Base-by-base conservation (phyloP, 2,888 invertebrate species). In the Halocaridina rubra region DNA sequence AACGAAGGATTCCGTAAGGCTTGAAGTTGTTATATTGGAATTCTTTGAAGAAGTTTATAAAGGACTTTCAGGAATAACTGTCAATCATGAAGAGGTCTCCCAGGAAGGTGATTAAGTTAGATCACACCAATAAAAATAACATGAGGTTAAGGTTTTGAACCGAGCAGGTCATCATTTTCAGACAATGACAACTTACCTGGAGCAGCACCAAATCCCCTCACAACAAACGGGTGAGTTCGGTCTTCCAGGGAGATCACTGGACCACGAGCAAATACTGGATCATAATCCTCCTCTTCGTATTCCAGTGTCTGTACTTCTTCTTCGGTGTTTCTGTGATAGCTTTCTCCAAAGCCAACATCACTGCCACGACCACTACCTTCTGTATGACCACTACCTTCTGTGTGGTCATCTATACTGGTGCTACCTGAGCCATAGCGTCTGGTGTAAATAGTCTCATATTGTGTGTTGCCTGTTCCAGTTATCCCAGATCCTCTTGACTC, bases 121-220 rank as follows among this genome's bases (percentile, higher is more conserved):
- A 27, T 16, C 64, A 64, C 24, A 27, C 24, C 22, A 64, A 64
- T 13, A 16, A n/a, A n/a, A n/a, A n/a, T n/a, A n/a, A n/a, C n/a
- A n/a, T n/a, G n/a, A n/a, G n/a, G n/a, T n/a, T n/a, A n/a, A n/a
- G n/a, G n/a, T n/a, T n/a, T n/a, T n/a, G n/a, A n/a, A n/a, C n/a
- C n/a, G n/a, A n/a, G n/a, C n/a, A n/a, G n/a, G n/a, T n/a, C 46
- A 22, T 22, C 74, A 22, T 22, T 29, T 64, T 33, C 27, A 33
- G 27, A n/a, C 24, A 57, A 3, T n/a, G 16, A 8, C 67, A 30
- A 22, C 80, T 57, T 88, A 88, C 88, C 88, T 88, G 84, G 74
- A 27, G 81, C 33, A 16, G 64, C 29, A n/a, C 85, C 87, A 10
- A 82, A 81, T 24, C 85, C 82, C 10, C 71, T 76, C 22, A 76